Evolutionary conservation across 2,797 vertebrate species (phyloP), one percentile per base, ranked within the genome.

Genomic region (Micromesistius poutassou): DNA sequence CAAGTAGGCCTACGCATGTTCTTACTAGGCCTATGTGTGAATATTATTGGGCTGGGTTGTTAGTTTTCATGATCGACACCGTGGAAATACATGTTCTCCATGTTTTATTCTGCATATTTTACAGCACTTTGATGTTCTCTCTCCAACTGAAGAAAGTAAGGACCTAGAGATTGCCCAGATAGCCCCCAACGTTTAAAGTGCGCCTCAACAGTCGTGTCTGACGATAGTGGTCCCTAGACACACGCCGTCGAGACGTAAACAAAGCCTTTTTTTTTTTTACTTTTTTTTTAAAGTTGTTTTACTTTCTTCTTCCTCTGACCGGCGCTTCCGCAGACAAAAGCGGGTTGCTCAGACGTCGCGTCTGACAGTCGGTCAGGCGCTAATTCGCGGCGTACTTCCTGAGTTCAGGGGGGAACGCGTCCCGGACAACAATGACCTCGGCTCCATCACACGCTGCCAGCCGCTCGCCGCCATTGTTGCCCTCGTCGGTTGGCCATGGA

Each of bases 351-450:
- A 76, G 38, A 77, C 9, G 36, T 10, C 73, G 55, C 30, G 30
- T 80, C 73, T 68, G 82, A 85, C 86, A 88, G 85, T 86, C 83
- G 76, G 81, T 82, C 76, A 75, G 82, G 62, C 78, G 83, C 84
- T 85, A 66, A 25, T 62, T 82, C 22, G 30, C 14, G 10, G 68
- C 77, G 70, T 42, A 84, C 89, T 92, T 93, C 89, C 91, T 92
- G 88, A 85, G 62, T 80, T 85, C 85, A 79, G 76, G 71, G 85
- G 81, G 84, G 86, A 81, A 82, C 79, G 81, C 72, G 62, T 16
- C 19, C 74, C 46, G 75, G 74, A 74, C 76, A 74, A 50, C 78
- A 76, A 76, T 79, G 75, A 71, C 74, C 25, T 83, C 79, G 28
- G 22, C 84, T 77, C 81, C 82, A 80, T 62, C 77, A 40, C 75